A percentile compares a stretch with the other conserved stretches of the same genome.
Evolutionary conservation across 2,113 vertebrate species (phyloP).

Genomic region (Amphiprion ocellaris): DNA sequence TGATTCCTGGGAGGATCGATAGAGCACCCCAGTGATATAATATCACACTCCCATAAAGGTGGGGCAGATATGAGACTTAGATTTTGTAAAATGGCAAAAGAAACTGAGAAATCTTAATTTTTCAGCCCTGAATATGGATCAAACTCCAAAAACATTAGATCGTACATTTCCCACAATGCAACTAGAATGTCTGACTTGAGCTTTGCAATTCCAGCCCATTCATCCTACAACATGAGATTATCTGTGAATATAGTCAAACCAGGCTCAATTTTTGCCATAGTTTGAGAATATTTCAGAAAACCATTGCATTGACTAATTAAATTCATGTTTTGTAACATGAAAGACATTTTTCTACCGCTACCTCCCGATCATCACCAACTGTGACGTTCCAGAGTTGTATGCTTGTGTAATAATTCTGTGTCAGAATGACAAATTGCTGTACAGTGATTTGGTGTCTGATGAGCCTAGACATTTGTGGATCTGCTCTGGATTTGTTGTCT

Average conservation of each 20-base stretch:
- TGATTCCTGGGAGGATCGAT: background rate
- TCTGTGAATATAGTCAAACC: background rate
- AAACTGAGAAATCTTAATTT: background rate
- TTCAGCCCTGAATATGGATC: background rate
- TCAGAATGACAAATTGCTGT: background rate
- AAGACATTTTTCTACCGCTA: no score
- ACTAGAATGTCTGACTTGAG: background rate
- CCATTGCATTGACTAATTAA: background rate
- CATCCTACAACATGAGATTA: no score
- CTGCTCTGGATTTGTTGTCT: no score
- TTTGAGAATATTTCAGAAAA: background rate
- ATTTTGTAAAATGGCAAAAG: background rate
- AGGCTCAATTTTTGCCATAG: background rate
- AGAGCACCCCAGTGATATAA: background rate
- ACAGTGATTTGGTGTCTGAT: background rate
- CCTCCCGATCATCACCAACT: background rate
- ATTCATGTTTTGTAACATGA: no score
- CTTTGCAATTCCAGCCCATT: no score
- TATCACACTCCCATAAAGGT: background rate
- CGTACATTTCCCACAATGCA: background rate
- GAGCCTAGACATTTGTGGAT: background rate
- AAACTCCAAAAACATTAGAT: background rate
- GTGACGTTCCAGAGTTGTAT: no score
- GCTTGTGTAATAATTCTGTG: background rate
- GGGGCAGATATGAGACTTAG: background rate